Conservation (phyloP, 2,113 vertebrate species). For the Cranoglanis bouderius region DNA sequence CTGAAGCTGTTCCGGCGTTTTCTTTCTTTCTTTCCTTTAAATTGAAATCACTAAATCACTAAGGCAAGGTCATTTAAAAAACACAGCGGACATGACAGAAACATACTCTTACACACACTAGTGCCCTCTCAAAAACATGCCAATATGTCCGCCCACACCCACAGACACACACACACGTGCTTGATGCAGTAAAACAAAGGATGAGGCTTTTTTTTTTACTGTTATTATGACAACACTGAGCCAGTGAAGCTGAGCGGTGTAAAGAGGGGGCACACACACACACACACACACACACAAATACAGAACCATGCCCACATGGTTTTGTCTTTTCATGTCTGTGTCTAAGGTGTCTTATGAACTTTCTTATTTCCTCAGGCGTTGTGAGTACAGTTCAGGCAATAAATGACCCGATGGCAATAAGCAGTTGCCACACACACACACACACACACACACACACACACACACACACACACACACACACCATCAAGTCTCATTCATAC, state of each 20-base stretch:
- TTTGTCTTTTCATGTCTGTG: background rate
- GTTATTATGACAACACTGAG: background rate
- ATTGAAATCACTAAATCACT: background rate
- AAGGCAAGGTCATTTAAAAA: no score
- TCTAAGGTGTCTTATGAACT: conserved; percentile 6
- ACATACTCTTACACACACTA: background rate
- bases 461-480: conserved; percentile 9
- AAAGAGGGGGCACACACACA: background rate
- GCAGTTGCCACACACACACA: background rate
- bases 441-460: background rate
- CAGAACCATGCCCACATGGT: background rate
- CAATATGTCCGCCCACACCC: background rate
- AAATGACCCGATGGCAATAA: conserved; percentile 22
- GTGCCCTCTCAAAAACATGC: background rate
- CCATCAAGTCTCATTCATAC: conserved; percentile 36
- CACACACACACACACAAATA: background rate
- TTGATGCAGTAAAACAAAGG: background rate
- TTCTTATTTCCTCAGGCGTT: background rate
- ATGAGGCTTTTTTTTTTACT: background rate
- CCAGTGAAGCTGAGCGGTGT: background rate
- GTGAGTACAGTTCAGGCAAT: conserved; percentile 15
- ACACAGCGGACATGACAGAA: background rate
- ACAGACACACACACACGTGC: background rate
- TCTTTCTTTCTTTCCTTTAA: background rate
- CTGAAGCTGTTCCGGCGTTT: background rate